These are phyloP conservation scores for Eclectus roratus DNA, from an alignment of 2,113 vertebrate species.

Conservation along the genomic window DNA sequence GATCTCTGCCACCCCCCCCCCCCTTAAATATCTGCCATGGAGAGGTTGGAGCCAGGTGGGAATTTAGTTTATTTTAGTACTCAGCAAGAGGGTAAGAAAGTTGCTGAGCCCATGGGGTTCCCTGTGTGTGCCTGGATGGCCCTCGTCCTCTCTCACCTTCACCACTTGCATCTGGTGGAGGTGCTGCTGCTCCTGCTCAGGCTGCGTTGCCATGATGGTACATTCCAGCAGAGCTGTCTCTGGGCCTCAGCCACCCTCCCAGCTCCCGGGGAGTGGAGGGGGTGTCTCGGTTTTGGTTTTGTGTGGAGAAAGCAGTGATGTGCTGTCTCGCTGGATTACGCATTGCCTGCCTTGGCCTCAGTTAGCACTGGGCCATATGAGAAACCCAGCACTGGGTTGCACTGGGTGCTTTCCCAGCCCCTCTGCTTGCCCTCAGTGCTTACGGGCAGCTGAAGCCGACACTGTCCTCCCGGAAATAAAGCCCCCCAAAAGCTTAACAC, in stretches of 20 bases:
- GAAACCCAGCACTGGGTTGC: neutral
- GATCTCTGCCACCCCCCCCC: neutral
- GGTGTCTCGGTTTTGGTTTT: neutral
- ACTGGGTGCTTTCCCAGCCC: neutral
- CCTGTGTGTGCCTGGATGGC: neutral
- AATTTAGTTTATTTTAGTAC: neutral
- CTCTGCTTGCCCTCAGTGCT: neutral
- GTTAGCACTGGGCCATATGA: neutral
- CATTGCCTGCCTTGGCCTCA: neutral
- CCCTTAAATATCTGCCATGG: neutral
- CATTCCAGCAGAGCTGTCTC: neutral
- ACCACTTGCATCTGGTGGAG: fast-evolving
- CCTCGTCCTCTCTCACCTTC: neutral
- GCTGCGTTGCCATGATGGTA: fast-evolving
- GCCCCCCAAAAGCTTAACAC: neutral
- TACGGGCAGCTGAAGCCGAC: neutral
- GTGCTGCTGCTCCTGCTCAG: neutral
- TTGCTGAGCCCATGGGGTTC: neutral
- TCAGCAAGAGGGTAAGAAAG: neutral
- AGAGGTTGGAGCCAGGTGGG: neutral
- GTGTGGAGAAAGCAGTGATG: neutral
- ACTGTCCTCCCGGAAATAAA: neutral
- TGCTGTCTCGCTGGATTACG: fast-evolving
- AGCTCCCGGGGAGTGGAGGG: fast-evolving
- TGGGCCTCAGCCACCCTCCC: neutral